A percentile compares a stretch with the other conserved stretches of the same genome.
Conservation (phyloP, 2,113 vertebrate species). For the Mirounga angustirostris region DNA sequence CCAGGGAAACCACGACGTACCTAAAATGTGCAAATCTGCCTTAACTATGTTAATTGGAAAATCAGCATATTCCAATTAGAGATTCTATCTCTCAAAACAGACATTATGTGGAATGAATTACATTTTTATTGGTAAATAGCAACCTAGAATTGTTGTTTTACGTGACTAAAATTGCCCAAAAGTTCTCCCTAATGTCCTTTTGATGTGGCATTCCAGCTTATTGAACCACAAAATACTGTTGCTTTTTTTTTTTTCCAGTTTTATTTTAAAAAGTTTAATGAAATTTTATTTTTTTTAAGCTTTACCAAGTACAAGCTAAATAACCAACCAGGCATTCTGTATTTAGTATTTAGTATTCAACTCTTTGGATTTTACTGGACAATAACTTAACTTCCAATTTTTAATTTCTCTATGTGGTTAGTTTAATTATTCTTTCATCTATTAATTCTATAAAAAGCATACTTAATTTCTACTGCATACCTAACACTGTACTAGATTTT, state of each 20-base stretch:
- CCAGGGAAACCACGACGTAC: not conserved
- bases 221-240: slow-evolving; percentile 55
- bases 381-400: not conserved
- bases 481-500: not conserved
- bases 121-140: slow-evolving; percentile 73
- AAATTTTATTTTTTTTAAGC: not conserved
- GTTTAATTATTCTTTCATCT: not conserved
- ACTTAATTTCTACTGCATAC: not conserved
- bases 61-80: slow-evolving; percentile 67
- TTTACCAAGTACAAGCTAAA: slow-evolving; percentile 9
- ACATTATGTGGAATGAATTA: slow-evolving; percentile 70
- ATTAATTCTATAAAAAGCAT: not conserved
- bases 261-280: slow-evolving; percentile 45
- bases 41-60: slow-evolving; percentile 70
- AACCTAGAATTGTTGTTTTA: slow-evolving; percentile 63
- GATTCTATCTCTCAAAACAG: slow-evolving; percentile 60
- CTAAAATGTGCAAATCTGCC: slow-evolving; percentile 59
- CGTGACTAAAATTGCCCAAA: slow-evolving; percentile 39
- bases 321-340: not conserved
- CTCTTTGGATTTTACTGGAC: not conserved
- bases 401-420: not conserved
- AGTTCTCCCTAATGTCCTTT: slow-evolving; percentile 47
- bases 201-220: slow-evolving; percentile 37
- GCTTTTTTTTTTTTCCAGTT: not conserved
- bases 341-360: not conserved